A percentile compares a stretch with the other conserved stretches of the same genome.
Conservation (phyloP, 2,113 vertebrate genomes). For the Mobula birostris region DNA sequence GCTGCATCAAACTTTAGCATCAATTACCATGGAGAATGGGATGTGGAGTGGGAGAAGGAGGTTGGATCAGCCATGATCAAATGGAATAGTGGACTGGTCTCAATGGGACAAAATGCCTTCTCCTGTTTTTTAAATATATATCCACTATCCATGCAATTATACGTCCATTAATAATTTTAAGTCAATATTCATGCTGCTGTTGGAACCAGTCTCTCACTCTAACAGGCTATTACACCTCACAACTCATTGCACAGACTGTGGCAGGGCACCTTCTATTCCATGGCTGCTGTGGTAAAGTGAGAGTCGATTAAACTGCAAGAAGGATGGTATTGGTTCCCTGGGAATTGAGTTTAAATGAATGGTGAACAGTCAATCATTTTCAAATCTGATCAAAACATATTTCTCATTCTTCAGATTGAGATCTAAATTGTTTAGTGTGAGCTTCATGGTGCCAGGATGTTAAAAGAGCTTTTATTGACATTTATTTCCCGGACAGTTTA, state of each 20-base stretch:
- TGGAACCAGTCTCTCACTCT: neutral
- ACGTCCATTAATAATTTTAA: neutral
- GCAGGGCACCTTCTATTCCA: neutral
- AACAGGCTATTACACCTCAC: neutral
- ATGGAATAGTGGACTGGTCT: neutral
- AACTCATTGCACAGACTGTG: neutral
- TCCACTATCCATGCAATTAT: neutral
- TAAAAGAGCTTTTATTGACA: neutral
- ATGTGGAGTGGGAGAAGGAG: too few species aligned
- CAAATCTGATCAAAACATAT: neutral
- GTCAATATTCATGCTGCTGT: neutral
- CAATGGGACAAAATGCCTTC: too few species aligned
- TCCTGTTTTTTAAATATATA: too few species aligned
- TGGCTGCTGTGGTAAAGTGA: neutral
- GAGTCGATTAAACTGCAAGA: neutral
- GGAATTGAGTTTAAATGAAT: conserved; percentile 10
- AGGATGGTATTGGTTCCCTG: neutral
- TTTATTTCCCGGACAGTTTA: conserved; percentile 16
- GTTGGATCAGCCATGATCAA: too few species aligned
- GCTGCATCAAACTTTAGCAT: too few species aligned
- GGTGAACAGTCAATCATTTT: neutral
- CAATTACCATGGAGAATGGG: too few species aligned
- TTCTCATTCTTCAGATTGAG: neutral
- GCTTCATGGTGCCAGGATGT: neutral
- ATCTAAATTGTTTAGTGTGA: neutral